Percentiles rank a stretch among this genome's conserved stretches.
Evolutionary conservation across 2,113 vertebrate species (phyloP).

Genomic region (pig (Sus scrofa)): DNA sequence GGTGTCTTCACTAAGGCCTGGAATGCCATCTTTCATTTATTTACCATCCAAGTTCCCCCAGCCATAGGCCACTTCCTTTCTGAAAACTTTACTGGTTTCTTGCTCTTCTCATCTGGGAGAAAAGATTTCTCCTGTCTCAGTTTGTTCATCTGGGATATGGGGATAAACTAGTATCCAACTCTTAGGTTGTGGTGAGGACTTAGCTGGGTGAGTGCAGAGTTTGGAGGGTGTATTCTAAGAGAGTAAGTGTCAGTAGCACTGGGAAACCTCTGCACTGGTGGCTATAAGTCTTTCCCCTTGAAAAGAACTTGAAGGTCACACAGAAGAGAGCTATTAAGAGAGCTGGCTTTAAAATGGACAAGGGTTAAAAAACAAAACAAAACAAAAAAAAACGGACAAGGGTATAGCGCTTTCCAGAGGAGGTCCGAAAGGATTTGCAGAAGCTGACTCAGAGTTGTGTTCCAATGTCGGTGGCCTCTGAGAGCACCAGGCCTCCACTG

Average conservation of each 20-base stretch:
- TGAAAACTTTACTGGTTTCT: slow-evolving; percentile 10
- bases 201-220: not conserved
- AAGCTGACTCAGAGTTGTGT: not conserved
- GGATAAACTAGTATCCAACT: not conserved
- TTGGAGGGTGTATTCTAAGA: not conserved
- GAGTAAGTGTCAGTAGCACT: not conserved
- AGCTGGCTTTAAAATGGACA: not conserved
- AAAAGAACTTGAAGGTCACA: not conserved
- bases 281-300: not conserved
- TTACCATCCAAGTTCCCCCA: not conserved
- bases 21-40: not conserved
- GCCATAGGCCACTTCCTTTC: not conserved
- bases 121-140: not conserved
- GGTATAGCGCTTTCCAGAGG: not conserved
- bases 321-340: not conserved
- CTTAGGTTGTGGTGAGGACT: not conserved
- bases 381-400: not conserved
- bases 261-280: not conserved
- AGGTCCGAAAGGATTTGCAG: not conserved
- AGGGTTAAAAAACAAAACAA: too few relatives aligned
- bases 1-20: not conserved
- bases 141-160: not conserved
- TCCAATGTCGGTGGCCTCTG: not conserved
- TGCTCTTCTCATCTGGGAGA: not conserved
- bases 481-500: not conserved